These are phyloP conservation scores for Thryonomys swinderianus DNA, from an alignment of 2,113 vertebrate genomes.

Conservation along the genomic window DNA sequence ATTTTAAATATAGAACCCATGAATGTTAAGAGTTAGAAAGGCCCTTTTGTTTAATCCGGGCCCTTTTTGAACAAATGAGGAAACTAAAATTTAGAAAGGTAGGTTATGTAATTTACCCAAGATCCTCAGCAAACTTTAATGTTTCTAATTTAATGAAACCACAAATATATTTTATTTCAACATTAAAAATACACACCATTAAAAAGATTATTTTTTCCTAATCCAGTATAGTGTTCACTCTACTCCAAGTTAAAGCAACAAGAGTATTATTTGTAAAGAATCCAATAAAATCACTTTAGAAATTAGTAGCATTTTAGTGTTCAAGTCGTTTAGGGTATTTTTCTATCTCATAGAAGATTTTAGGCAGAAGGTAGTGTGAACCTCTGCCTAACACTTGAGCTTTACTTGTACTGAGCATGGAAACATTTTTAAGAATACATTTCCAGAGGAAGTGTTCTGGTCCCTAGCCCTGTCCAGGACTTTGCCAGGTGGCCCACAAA, in stretches of 20 bases:
- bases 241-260: background rate
- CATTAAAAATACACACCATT: background rate
- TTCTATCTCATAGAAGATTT: background rate
- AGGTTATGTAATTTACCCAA: background rate
- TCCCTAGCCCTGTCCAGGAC: background rate
- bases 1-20: background rate
- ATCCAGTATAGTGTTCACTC: background rate
- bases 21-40: background rate
- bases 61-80: background rate
- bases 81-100: background rate
- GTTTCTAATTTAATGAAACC: background rate
- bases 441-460: background rate
- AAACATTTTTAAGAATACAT: background rate
- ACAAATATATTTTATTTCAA: too few relatives aligned
- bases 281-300: background rate
- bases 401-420: background rate
- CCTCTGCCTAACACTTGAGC: background rate
- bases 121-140: background rate
- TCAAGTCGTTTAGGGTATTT: background rate
- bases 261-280: background rate
- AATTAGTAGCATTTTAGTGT: background rate
- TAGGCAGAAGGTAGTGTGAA: background rate
- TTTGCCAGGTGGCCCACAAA: background rate
- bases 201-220: background rate
- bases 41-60: background rate